Base-by-base conservation (phyloP, 2,888 invertebrate genomes). In the Trissoscelio sp. region DNA sequence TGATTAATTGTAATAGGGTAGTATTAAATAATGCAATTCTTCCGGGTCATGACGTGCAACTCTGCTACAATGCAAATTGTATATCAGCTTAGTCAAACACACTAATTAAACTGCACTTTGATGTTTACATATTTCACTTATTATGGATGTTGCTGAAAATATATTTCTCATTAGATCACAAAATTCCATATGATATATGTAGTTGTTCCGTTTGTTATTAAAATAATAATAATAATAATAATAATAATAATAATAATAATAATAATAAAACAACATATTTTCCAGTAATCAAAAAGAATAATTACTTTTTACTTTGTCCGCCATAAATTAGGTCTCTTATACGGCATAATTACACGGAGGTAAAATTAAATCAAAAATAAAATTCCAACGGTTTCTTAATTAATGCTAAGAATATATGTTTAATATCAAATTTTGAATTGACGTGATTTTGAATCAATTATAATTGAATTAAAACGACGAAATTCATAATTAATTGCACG, bases 61-160 rank as follows among this genome's bases (percentile, higher is more conserved):
- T 37, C 37, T n/a, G 34, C 18, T 51, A 48, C 18, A 72, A 60
- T 53, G 51, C 53, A 73, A 64, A 74, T 74, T 64, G 57, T 34
- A 57, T 16, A 74, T 64, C 48, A 34, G 37, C 24, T 64, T 64
- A 74, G 44, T 60, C 72, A 73, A 73, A 73, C 72, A 53, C n/a
- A 62, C 55, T 72, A 72, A 72, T 72, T 72, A 72, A 60, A 62
- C 64, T 55, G 55, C 16, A 66, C 74, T 74, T 74, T 74, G 74
- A 66, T 57, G 66, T 74, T 74, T 66, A 64, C 66, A 66, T 51
- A 64, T 73, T 64, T 55, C 62, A 64, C 53, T 53, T 62, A 73
- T 53, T 73, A 73, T 16, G 44, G n/a, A 55, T 64, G 34, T 44
- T 20, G 18, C 51, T 28, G 0, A 22, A 3, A 53, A 48, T 53